These are phyloP conservation scores for Stenichneumon culpator DNA, from an alignment of 2,888 invertebrate species.

Conservation along the genomic window DNA sequence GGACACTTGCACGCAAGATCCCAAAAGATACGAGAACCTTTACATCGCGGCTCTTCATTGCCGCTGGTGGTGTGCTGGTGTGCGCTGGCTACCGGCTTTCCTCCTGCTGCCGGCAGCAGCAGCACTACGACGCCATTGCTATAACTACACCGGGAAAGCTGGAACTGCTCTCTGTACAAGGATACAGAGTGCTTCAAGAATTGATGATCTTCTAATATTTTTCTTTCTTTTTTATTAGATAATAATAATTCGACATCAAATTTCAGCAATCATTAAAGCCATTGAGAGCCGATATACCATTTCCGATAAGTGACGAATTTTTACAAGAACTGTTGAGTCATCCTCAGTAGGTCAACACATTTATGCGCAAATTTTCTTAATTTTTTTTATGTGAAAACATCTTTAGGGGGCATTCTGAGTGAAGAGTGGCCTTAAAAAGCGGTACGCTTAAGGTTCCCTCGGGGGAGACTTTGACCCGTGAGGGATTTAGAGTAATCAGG, in stretches of 20 bases:
- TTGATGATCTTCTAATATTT: neutral
- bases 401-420: too few species aligned
- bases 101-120: conserved; percentile 53
- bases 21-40: conserved; percentile 79
- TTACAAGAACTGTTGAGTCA: neutral
- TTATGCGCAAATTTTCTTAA: neutral
- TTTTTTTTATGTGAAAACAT: too few species aligned
- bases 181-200: conserved; percentile 30
- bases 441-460: too few species aligned
- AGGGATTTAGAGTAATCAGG: too few species aligned
- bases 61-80: conserved; percentile 62
- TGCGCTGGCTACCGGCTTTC: conserved; percentile 64
- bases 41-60: conserved; percentile 71
- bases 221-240: neutral
- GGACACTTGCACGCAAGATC: conserved; percentile 81
- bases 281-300: neutral
- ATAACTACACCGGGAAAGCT: conserved; percentile 42
- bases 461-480: too few species aligned
- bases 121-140: conserved; percentile 70
- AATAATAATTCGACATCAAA: neutral
- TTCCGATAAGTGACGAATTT: neutral
- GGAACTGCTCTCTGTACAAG: conserved; percentile 23
- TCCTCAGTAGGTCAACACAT: conserved; percentile 5
- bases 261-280: neutral
- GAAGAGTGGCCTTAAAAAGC: too few species aligned